Base-by-base conservation (phyloP, 2,888 invertebrate species). In the Lottia gigantea region DNA sequence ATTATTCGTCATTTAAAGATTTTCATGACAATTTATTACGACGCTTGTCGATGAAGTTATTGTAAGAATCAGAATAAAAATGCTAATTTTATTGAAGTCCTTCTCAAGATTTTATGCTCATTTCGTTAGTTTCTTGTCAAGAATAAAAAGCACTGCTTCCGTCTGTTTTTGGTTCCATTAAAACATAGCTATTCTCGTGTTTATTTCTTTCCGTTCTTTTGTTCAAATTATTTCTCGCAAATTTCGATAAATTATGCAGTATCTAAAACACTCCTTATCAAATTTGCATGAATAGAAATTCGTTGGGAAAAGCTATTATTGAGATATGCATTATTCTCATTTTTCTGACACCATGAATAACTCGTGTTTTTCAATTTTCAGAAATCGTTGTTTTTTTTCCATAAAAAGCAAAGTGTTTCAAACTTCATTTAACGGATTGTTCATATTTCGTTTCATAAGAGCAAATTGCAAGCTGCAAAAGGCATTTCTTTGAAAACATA, bases 161-260 rank as follows among this genome's bases (percentile, higher is more conserved):
- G 19, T 55, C 55, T 55, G 55, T 55, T 55, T 55, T 55, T 23
- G 11, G 55, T 55, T 40, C 40, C 40, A 55, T 55, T 55, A 23
- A 55, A 23, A 55, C 23, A 23, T 23, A 55, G 55, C 55, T 19
- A 55, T 55, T 55, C 23, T 55, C 23, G 55, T 40, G 40, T 40
- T 55, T 55, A 55, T 55, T 19, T 55, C 15, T 19, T 55, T 55
- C 23, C 12, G 23, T 14, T 19, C 55, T 23, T 55, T 23, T 23
- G 55, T 23, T 55, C 12, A 12, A 55, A 14, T 55, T 23, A 55
- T 23, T 55, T 23, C 55, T 55, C 55, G 23, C 19, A 12, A 55
- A 55, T 55, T 55, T 55, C 55, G 55, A 55, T 55, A 19, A 55
- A 55, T 55, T 55, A 55, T 55, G 19, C 55, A 23, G 23, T 23